Evolutionary conservation across 2,888 invertebrate genomes (phyloP).

Genomic region (Diaprepes abbreviatus): DNA sequence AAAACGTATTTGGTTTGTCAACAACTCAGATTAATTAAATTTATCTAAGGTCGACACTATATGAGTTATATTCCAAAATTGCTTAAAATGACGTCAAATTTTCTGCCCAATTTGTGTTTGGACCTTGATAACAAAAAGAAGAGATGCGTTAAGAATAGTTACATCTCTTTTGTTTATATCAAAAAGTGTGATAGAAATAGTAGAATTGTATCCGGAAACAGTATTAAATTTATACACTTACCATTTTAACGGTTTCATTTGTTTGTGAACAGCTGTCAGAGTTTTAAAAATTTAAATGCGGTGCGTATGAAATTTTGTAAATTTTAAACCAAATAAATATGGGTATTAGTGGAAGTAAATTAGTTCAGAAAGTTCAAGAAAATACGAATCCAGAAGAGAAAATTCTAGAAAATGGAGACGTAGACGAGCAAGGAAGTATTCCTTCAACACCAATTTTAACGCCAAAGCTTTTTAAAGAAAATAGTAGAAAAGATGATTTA

Average conservation of each 20-base stretch:
- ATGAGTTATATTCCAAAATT: no score
- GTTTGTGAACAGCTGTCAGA: constrained; percentile 22
- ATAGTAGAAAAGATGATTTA: constrained; percentile 46
- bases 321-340: constrained; percentile 42
- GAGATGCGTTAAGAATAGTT: no score
- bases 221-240: no score
- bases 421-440: constrained; percentile 38
- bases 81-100: no score
- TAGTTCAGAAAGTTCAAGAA: constrained; percentile 49
- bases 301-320: background rate
- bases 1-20: no score
- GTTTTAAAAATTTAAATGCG: constrained; percentile 18
- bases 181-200: no score
- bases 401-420: constrained; percentile 25
- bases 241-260: constrained; percentile 20
- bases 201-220: no score
- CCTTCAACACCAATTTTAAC: constrained; percentile 57
- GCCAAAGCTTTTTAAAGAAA: constrained; percentile 45
- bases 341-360: constrained; percentile 57
- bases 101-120: no score
- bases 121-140: no score
- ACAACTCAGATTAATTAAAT: no score
- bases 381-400: constrained; percentile 44
- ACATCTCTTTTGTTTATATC: no score
- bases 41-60: no score